phyloP scores from a whole-genome alignment of 1,140 invertebrate species.

The Drosophila watanabei region DNA sequence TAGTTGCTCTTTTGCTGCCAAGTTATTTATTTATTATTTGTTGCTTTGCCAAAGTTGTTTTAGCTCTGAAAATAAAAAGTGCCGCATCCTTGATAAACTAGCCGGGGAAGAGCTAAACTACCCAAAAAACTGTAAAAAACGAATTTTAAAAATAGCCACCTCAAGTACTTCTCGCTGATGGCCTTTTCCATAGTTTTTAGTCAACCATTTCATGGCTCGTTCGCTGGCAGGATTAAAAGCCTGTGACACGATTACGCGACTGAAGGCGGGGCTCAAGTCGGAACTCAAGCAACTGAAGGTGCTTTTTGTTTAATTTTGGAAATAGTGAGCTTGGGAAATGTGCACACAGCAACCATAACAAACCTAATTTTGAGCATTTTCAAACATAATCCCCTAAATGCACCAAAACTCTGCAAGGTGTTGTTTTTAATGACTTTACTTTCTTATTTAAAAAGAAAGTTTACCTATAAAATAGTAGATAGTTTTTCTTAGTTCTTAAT shows the following conservation, averaged over 20 bases:
- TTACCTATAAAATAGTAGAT: background rate
- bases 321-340: background rate
- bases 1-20: constrained; percentile 43
- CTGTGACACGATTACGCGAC: constrained; percentile 4
- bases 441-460: background rate
- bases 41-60: constrained; percentile 68
- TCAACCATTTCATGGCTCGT: constrained; percentile 40
- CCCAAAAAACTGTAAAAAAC: constrained; percentile 7
- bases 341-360: background rate
- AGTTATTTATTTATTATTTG: constrained; percentile 79
- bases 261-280: background rate
- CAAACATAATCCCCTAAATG: background rate
- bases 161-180: constrained; percentile 22
- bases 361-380: background rate
- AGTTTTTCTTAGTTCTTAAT: no score
- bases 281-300: background rate
- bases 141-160: constrained; percentile 35
- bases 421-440: background rate
- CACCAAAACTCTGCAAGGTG: background rate
- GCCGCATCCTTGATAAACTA: constrained; percentile 20
- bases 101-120: constrained; percentile 8
- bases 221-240: constrained; percentile 15
- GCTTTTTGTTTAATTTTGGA: background rate
- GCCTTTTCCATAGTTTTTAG: constrained; percentile 16
- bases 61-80: constrained; percentile 36